phyloP scores from a whole-genome alignment of 1,140 invertebrate species.

The Aethina tumida region DNA sequence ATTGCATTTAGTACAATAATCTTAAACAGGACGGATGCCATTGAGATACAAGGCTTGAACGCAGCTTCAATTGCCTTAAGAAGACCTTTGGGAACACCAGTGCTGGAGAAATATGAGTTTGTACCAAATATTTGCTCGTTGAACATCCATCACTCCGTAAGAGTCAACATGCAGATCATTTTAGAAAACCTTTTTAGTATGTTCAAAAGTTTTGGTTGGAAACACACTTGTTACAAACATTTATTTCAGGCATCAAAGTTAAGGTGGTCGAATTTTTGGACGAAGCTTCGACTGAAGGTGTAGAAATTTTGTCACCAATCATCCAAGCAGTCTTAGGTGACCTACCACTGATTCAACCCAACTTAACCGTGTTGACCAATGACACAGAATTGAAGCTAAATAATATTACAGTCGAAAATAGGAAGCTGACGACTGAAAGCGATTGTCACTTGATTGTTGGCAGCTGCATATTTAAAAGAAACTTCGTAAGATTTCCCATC shows the following conservation, averaged over 20 bases:
- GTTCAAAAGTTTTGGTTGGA: background rate
- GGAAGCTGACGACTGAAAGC: conserved; percentile 46
- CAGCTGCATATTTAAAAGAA: conserved; percentile 16
- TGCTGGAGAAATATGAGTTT: conserved; percentile 66
- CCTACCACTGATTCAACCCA: conserved; percentile 47
- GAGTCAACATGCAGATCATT: conserved; percentile 16
- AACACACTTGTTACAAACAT: background rate
- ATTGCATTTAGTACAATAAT: background rate
- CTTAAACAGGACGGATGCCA: conserved; percentile 57
- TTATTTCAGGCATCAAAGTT: conserved; percentile 6
- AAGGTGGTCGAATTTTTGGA: conserved; percentile 10
- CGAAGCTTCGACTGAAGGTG: conserved; percentile 31
- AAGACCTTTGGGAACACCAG: conserved; percentile 49
- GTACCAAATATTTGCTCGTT: conserved; percentile 45
- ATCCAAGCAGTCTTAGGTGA: conserved; percentile 48
- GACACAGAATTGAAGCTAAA: conserved; percentile 41
- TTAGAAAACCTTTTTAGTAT: conserved; percentile 13
- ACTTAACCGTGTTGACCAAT: conserved; percentile 41
- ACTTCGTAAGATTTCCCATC: conserved; percentile 5
- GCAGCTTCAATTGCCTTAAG: conserved; percentile 64
- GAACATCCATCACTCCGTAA: conserved; percentile 12
- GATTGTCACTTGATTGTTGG: conserved; percentile 46
- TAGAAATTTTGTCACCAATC: conserved; percentile 43
- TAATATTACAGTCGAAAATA: conserved; percentile 48
- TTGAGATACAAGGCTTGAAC: conserved; percentile 72